These are phyloP conservation scores for Sialia sialis DNA, from an alignment of 2,113 vertebrate species.

Conservation along the genomic window DNA sequence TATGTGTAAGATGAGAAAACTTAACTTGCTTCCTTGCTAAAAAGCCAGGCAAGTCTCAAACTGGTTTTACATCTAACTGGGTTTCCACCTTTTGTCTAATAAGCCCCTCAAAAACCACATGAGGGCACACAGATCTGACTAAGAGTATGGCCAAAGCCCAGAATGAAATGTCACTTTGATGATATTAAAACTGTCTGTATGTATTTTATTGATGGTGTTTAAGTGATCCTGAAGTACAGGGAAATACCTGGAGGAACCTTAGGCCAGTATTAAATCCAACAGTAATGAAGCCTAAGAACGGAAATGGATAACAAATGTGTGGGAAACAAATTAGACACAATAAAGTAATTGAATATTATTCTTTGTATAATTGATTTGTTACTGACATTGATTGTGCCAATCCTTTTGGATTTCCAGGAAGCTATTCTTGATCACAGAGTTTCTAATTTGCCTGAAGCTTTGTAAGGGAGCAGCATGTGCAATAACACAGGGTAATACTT, in stretches of 20 bases:
- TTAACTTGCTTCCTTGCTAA: background rate
- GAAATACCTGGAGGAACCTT: background rate
- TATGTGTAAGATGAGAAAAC: background rate
- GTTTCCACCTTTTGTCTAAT: background rate
- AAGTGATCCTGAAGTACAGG: background rate
- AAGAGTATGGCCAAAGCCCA: background rate
- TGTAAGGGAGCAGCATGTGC: background rate
- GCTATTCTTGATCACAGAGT: background rate
- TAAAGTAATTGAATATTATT: background rate
- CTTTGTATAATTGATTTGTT: background rate
- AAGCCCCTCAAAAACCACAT: background rate
- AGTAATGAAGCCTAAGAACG: background rate
- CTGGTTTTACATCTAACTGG: background rate
- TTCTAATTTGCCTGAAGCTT: background rate
- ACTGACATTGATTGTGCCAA: constrained; percentile 8
- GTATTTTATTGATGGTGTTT: background rate
- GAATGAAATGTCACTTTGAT: background rate
- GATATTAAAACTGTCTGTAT: background rate
- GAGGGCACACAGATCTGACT: background rate
- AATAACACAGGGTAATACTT: background rate
- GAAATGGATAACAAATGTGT: background rate
- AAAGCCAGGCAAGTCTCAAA: background rate
- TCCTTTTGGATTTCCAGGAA: background rate
- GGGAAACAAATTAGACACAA: constrained; percentile 1
- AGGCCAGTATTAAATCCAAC: background rate